Evolutionary conservation across 2,797 vertebrate genomes (phyloP).

Genomic region (Alcedo quadribrachys): DNA sequence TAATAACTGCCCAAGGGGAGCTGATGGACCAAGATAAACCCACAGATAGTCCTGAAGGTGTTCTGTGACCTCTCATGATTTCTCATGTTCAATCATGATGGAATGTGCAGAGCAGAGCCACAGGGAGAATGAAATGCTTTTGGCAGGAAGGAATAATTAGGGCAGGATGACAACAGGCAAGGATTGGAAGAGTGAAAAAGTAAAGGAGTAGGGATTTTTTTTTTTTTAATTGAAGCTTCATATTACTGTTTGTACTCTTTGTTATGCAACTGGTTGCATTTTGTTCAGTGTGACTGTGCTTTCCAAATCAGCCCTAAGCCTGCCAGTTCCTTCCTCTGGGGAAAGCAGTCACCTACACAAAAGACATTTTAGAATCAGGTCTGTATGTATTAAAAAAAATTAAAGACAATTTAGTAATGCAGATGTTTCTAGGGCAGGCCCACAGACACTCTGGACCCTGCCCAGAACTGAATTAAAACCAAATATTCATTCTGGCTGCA

Average conservation of each 20-base stretch:
- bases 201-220: neutral
- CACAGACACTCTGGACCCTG: neutral
- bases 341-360: neutral
- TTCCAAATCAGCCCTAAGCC: neutral
- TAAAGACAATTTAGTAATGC: neutral
- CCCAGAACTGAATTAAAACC: neutral
- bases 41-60: neutral
- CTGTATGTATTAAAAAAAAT: no score
- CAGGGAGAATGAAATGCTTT: constrained; percentile 28
- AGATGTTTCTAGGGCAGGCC: neutral
- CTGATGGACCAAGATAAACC: constrained; percentile 19
- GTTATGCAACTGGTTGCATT: neutral
- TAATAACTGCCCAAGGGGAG: neutral
- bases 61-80: constrained; percentile 1
- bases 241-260: neutral
- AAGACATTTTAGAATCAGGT: neutral
- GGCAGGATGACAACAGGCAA: neutral
- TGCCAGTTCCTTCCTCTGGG: neutral
- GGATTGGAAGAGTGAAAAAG: neutral
- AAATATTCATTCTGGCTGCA: neutral
- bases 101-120: neutral
- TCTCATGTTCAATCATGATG: neutral
- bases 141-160: neutral
- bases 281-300: neutral
- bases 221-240: neutral